Evolutionary conservation across 2,113 vertebrate genomes (phyloP), one percentile per base, ranked within the genome.

Genomic region (Zosterops lateralis): DNA sequence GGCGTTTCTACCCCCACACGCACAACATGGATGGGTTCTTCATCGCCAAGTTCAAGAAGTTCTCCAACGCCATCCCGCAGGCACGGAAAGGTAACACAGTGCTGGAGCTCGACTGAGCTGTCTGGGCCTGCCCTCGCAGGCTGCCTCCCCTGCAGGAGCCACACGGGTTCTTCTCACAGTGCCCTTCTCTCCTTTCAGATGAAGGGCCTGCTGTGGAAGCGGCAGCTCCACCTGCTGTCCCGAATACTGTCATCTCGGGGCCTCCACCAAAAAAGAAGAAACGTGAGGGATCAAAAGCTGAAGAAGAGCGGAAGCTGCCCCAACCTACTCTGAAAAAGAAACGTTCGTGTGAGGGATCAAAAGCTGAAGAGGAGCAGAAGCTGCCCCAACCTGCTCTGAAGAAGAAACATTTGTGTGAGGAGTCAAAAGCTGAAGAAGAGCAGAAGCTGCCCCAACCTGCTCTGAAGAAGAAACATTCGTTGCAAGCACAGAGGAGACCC

Each of bases 1-100:
- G 98, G 2, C 98, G 99, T 38, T 99, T 99, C 97, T 99, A 99
- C 89, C 99, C 99, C 21, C 99, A 99, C 92, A 98, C 98, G 0
- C 99, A 99, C 95, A 99, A 99, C 17, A 99, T 99, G 99, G 99
- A 99, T 17, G 99, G 99, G 5, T 99, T 99, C 96, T 99, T 99
- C 85, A 98, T 99, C 26, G 99, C 99, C 75, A 99, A 99, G 94
- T 92, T 99, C 56, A 99, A 99, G 97, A 99, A 99, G 66, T 99
- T 99, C 96, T 98, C 99, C 34, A 99, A 99, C 62, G 97, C 98
- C 21, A 92, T 99, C 81, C 99, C 99, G 3, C 97, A 98, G 47
- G 31, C 94, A 20, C 86, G 92, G 25, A 71, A 94, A 90, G 98
- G 96, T 97, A 89, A 90, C 14, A 2, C 11, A 3, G 17, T 14